Evolutionary conservation across 64 coral and sea anemone species (phyloP), one percentile per base, ranked within the genome.

Genomic region (Anthopleura sola): DNA sequence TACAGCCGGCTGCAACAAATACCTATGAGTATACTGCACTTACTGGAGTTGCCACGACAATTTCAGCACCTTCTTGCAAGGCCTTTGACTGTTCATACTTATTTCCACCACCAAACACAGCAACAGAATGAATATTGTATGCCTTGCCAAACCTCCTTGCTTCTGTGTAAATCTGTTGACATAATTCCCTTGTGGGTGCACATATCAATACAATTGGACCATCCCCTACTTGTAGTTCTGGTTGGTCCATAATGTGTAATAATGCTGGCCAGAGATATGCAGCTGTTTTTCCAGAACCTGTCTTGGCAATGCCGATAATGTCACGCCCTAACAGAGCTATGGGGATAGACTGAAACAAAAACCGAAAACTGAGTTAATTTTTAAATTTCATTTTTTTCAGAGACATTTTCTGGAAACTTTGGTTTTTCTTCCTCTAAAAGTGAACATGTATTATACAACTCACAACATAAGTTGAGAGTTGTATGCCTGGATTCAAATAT

Each of bases 31-130:
- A 53, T 15, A 53, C 50, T 62, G 32, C 21, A 60, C 90, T 95
- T 92, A 99, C 97, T 37, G 97, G 97, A 82, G 97, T 99, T 36
- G 97, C 97, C 29, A 99, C 97, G 50, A 99, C 93, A 86, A 99
- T 99, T 84, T 99, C 97, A 54, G 97, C 91, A 36, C 90, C 93
- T 33, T 91, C 97, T 74, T 95, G 90, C n/a, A 99, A 51, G 36
- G 97, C 90, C 78, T 99, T 99, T 0, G 97, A 90, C 68, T 99
- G 97, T 69, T 99, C 97, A 69, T 94, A 99, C 49, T 99, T 99
- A 66, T 99, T 99, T 1, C 97, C 97, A 19, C 97, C 97, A 68
- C 97, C 97, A 92, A 99, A 99, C 9, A 99, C 97, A 88, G 92
- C 90, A 33, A 88, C 93, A 11, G 85, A 90, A 55, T 94, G 87